These are phyloP conservation scores for Siniperca scherzeri DNA, from an alignment of 2,797 vertebrate genomes.

Conservation along the genomic window DNA sequence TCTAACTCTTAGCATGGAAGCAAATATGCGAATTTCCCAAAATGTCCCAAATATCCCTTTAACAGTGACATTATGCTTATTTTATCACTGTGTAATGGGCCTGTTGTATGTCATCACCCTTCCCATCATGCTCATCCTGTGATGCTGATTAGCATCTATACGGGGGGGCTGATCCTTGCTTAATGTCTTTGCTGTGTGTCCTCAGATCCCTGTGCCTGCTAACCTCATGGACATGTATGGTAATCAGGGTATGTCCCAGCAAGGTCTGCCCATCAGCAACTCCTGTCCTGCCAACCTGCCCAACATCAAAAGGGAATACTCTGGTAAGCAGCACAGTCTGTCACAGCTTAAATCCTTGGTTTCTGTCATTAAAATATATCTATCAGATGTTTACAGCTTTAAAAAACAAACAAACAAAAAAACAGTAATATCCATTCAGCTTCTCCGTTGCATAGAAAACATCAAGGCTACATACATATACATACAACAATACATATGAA, in stretches of 20 bases:
- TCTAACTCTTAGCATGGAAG: not conserved
- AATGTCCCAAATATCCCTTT: not conserved
- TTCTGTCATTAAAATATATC: not conserved
- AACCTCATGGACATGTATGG: constrained; percentile 97
- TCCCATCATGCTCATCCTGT: constrained; percentile 12
- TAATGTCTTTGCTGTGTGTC: constrained; percentile 31
- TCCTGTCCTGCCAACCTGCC: constrained; percentile 96
- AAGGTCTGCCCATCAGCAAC: constrained; percentile 94
- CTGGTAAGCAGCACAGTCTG: constrained; percentile 83
- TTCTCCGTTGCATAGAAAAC: not conserved
- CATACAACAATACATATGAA: not conserved
- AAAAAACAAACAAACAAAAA: not conserved
- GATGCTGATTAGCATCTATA: constrained; percentile 8
- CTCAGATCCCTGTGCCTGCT: constrained; percentile 91
- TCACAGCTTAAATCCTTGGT: not conserved
- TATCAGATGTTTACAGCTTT: not conserved
- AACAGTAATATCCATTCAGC: not conserved
- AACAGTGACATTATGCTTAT: not conserved
- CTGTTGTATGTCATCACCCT: not conserved
- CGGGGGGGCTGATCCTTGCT: not conserved
- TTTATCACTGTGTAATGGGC: constrained; percentile 8
- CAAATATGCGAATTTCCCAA: not conserved
- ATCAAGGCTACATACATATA: not conserved
- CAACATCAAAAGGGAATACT: constrained; percentile 98
- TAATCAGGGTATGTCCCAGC: constrained; percentile 93